Conservation (phyloP, 2,797 vertebrate species). For the Coendou prehensilis region DNA sequence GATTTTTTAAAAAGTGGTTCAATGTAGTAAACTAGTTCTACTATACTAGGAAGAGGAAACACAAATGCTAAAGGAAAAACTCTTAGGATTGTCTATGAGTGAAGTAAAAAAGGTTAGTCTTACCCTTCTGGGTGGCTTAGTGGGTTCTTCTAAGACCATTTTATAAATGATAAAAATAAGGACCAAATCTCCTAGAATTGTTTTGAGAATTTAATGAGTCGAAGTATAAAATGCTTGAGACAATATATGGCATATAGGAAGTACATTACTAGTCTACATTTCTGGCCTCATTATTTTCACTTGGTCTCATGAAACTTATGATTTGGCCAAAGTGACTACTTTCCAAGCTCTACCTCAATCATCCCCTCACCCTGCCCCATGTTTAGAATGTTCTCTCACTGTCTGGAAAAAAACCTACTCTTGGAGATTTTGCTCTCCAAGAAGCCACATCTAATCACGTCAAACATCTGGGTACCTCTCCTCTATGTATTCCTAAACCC, state of each 20-base stretch:
- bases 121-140: neutral
- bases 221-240: conserved; percentile 28
- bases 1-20: neutral
- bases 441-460: neutral
- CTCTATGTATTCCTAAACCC: neutral
- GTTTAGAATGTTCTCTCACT: conserved; percentile 34
- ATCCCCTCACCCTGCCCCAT: neutral
- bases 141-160: conserved; percentile 11
- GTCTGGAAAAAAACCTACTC: neutral
- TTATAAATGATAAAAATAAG: conserved; percentile 4
- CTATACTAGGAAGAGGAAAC: conserved; percentile 9
- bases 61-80: conserved; percentile 13
- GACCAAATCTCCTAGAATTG: neutral
- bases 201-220: conserved; percentile 40
- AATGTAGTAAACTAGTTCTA: conserved; percentile 22
- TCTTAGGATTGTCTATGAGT: neutral
- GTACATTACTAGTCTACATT: conserved; percentile 5
- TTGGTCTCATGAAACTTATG: neutral
- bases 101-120: conserved; percentile 31
- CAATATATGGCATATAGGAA: neutral
- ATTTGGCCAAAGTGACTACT: neutral
- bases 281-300: conserved; percentile 50
- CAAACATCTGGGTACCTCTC: neutral
- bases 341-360: neutral
- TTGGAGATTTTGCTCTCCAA: conserved; percentile 17